phyloP scores from a whole-genome alignment of 2,888 invertebrate species.

The Drosophila limbata region DNA sequence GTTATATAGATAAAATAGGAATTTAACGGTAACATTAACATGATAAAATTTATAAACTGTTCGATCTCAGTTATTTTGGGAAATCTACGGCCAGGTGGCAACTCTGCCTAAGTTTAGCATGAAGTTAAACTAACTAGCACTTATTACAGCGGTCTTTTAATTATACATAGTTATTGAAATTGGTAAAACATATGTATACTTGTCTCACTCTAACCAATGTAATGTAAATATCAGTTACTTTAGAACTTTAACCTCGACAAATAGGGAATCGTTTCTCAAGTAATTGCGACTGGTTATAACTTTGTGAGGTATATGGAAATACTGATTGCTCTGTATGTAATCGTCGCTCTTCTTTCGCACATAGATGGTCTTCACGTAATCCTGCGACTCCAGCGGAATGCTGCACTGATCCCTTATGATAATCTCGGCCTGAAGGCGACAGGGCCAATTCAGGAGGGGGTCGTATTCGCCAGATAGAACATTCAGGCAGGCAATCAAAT shows the following conservation, averaged over 20 bases:
- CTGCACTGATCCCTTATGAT: constrained; percentile 88
- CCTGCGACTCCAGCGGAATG: constrained; percentile 86
- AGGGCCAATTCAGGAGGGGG: constrained; percentile 90
- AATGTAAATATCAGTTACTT: constrained; percentile 46
- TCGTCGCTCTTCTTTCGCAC: constrained; percentile 86
- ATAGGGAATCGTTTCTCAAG: constrained; percentile 83
- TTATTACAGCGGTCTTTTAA: not conserved
- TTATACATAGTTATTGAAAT: not conserved
- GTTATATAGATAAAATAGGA: not conserved
- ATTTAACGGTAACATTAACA: not conserved
- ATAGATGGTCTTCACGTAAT: constrained; percentile 88
- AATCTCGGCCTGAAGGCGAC: constrained; percentile 88
- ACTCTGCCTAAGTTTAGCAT: not conserved
- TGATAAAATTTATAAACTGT: too few relatives aligned
- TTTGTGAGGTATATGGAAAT: constrained; percentile 84
- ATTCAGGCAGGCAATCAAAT: constrained; percentile 89
- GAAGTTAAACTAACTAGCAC: not conserved
- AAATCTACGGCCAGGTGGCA: not conserved
- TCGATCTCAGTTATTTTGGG: not conserved
- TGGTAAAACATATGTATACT: not conserved
- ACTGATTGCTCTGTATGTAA: constrained; percentile 83
- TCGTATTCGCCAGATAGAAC: constrained; percentile 90
- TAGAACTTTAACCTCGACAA: constrained; percentile 83
- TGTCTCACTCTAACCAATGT: constrained; percentile 3
- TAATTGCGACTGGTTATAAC: constrained; percentile 82